Conservation (phyloP, 2,797 vertebrate species). For the Gallinago stenura region DNA sequence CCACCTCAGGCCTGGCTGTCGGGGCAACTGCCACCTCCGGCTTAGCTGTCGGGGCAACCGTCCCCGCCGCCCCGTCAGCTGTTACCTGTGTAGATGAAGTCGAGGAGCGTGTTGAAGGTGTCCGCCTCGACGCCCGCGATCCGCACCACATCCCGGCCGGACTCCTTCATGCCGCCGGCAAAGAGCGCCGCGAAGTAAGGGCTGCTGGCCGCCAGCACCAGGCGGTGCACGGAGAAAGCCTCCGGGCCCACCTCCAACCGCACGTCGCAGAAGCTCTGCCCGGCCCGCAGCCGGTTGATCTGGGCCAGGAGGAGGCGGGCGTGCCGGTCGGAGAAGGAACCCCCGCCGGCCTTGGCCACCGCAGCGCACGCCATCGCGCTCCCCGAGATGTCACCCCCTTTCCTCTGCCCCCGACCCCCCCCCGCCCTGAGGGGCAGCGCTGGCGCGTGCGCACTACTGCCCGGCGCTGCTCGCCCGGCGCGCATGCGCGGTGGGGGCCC, state of each 20-base stretch:
- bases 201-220: conserved; percentile 95
- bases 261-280: conserved; percentile 92
- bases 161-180: conserved; percentile 92
- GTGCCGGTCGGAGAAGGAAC: conserved; percentile 85
- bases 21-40: too few species aligned
- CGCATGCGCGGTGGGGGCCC: not conserved
- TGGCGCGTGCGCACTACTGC: not conserved
- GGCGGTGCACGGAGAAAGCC: conserved; percentile 89
- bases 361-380: not conserved
- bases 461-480: fast-evolving
- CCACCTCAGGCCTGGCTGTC: too few species aligned
- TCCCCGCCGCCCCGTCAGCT: not conserved
- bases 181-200: conserved; percentile 95
- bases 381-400: fast-evolving
- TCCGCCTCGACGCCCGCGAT: conserved; percentile 90
- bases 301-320: conserved; percentile 90
- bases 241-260: conserved; percentile 86
- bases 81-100: conserved; percentile 92
- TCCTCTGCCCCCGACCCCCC: not conserved
- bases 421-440: not conserved
- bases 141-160: conserved; percentile 89
- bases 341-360: conserved; percentile 18
- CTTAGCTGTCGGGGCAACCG: too few species aligned
- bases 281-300: conserved; percentile 92
- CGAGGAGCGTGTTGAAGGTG: conserved; percentile 90